A percentile compares a stretch with the other conserved stretches of the same genome.
These are phyloP conservation scores for Chiloscyllium punctatum DNA, from an alignment of 2,797 vertebrate genomes.

Conservation along the genomic window DNA sequence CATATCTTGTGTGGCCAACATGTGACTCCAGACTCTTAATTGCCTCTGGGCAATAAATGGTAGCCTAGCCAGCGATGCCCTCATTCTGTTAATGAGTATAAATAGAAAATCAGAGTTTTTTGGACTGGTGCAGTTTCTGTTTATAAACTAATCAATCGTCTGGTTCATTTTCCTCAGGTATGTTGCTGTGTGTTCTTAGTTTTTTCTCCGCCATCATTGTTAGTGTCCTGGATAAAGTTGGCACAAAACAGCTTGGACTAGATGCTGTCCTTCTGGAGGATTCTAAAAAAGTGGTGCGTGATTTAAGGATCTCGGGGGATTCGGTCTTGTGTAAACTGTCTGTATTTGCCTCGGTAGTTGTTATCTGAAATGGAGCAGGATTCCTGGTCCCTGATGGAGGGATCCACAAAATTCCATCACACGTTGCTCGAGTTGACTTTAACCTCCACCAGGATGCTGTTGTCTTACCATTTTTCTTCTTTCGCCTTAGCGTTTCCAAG, in stretches of 20 bases:
- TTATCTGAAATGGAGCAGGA: not conserved
- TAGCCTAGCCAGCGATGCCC: too few relatives aligned
- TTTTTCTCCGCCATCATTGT: slow-evolving; percentile 63
- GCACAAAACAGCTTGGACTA: slow-evolving; percentile 68
- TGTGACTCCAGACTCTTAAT: too few relatives aligned
- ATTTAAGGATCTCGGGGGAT: not conserved
- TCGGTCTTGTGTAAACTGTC: not conserved
- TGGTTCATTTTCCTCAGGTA: slow-evolving; percentile 50
- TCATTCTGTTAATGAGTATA: too few relatives aligned
- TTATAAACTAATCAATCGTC: not conserved
- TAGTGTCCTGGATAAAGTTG: slow-evolving; percentile 66
- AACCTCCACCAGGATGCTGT: not conserved
- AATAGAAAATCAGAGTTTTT: not conserved
- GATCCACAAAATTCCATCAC: not conserved
- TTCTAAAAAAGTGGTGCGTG: slow-evolving; percentile 67
- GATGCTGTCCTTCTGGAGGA: slow-evolving; percentile 64
- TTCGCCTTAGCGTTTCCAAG: slow-evolving; percentile 59
- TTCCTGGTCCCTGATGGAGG: not conserved
- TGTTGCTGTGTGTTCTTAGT: slow-evolving; percentile 64
- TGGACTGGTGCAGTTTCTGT: not conserved
- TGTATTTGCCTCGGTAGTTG: not conserved
- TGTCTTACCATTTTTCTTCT: not conserved
- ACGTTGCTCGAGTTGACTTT: not conserved
- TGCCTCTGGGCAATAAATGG: too few relatives aligned
- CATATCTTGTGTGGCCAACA: too few relatives aligned